Conservation (phyloP, 2,113 vertebrate genomes). For the Anser cygnoides region DNA sequence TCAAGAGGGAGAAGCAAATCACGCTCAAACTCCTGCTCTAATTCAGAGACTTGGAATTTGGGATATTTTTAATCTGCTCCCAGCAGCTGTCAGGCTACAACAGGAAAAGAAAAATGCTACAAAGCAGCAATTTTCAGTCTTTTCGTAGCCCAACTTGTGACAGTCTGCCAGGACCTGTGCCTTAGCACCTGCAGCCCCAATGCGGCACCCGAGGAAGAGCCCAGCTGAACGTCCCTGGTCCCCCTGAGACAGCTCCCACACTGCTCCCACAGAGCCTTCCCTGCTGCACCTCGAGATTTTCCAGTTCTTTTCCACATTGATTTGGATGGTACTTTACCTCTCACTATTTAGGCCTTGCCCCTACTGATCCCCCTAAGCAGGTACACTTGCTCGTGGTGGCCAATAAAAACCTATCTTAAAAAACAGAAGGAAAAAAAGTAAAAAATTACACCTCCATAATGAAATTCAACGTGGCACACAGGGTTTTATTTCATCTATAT, state of each 20-base stretch:
- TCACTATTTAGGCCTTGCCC: neutral
- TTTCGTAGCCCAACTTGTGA: neutral
- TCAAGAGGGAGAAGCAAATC: neutral
- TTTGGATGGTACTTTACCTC: neutral
- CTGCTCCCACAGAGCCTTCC: neutral
- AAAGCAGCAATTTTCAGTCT: neutral
- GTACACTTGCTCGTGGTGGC: fast-evolving
- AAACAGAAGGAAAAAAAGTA: neutral
- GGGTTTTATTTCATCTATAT: neutral
- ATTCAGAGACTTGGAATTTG: neutral
- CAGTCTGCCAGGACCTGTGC: too few species aligned
- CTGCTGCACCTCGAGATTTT: too few species aligned
- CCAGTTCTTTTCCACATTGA: neutral
- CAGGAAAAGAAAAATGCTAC: neutral
- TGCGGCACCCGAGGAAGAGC: neutral
- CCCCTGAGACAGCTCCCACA: neutral
- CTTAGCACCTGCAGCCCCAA: neutral
- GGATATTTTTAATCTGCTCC: neutral
- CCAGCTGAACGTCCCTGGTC: neutral
- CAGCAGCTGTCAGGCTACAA: neutral
- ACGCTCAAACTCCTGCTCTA: neutral
- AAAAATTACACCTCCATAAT: neutral
- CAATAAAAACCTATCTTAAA: neutral
- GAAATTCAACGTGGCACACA: fast-evolving
- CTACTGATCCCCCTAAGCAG: neutral